Base-by-base conservation (phyloP, 2,888 invertebrate species). In the Tenthredo livida region DNA sequence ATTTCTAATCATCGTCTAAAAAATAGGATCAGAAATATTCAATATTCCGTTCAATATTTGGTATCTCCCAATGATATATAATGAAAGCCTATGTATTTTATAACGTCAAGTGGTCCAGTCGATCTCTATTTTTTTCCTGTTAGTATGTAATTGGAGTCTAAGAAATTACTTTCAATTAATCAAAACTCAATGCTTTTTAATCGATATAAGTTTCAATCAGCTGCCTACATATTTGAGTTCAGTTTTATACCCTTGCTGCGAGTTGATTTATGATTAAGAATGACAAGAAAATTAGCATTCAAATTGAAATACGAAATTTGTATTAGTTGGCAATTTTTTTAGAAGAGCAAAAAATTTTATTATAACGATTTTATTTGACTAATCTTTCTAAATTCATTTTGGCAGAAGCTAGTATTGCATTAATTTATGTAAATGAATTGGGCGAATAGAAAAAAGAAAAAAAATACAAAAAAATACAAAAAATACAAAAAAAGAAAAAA, bases 371-470 rank as follows among this genome's bases (percentile, higher is more conserved):
- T 40, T 15, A 33, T 15, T 33, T 21, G 17, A 33, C 29, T 17
- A n/a, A 70, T 17, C 37, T 65, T 29, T 25, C n/a, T n/a, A n/a
- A n/a, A 7, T 10, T 12, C 12, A 25, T 25, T 61, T 54, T n/a
- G 54, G n/a, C 17, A 54, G 7, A 54, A 54, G n/a, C 54, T 54
- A 54, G 54, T 47, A n/a, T 37, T 37, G 40, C n/a, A 72, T 72
- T 21, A n/a, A 29, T 73, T 82, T 86, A 72, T 47, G 43, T 75
- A 7, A 84, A 86, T 6, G 12, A 65, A 75, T 80, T 40, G 29
- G 54, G 54, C 61, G 25, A 40, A 40, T 9, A 12, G 43, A 82
- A 67, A 58, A 37, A 82, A 67, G 43, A 37, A 33, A 33, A 84
- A 58, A 50, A 6, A 47, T 1, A 61, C 29, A 33, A 33, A 33